Evolutionary conservation across 92 coral and sea anemone genomes (phyloP), one percentile per base, ranked within the genome.

Genomic region (Porites cylindrica): DNA sequence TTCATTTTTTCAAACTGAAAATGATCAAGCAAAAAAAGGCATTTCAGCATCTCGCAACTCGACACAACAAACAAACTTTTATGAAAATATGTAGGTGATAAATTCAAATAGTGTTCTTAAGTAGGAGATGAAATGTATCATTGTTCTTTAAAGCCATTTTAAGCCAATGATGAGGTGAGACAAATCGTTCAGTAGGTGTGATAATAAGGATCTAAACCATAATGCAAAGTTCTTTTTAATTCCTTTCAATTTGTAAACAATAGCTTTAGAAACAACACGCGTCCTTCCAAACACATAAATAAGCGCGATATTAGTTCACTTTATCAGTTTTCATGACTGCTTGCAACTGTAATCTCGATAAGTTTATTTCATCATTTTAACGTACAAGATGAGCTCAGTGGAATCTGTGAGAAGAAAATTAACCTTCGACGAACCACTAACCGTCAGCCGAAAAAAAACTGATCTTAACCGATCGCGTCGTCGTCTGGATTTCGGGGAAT

Each of bases 111-210:
- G 32, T 26, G 32, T 26, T 61, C 52, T 1, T 4, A 62, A 77
- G 50, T 58, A 20, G 63, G 58, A 7, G 8, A 66, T 76, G 82
- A 63, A 69, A 80, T 67, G 67, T 66, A 66, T 53, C 17, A 69
- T 80, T 80, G 76, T 80, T 51, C 59, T n/a, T 52, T 53, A 19
- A 66, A 3, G 2, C 52, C 29, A 20, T 66, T 69, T 52, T 68
- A 3, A 80, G 53, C 85, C 85, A 80, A 21, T 80, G 14, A 53
- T 17, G 51, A 80, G 85, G 85, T 69, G 85, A 21, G 85, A 80
- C 51, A 23, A 65, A 6, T 67, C 26, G 32, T 10, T 43, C 29
- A 70, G 18, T 58, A 20, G 38, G 10, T 32, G 17, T 20, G 66
- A 58, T 58, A 58, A 71, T 82, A 9, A 54, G 13, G 60, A 54